phyloP scores from a whole-genome alignment of 1,140 invertebrate genomes.

The Drosophila equinoxialis region DNA sequence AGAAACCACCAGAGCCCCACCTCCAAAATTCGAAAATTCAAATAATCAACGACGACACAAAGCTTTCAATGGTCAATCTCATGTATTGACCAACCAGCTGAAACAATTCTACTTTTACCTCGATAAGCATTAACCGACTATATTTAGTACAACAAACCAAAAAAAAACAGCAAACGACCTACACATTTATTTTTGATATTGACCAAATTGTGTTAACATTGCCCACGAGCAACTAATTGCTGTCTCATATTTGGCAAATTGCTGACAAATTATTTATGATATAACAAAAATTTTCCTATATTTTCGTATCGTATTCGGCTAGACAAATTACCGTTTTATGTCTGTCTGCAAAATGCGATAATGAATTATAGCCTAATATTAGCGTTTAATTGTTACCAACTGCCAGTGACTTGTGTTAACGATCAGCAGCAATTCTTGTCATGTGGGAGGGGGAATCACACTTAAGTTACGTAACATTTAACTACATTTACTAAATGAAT shows the following conservation, averaged over 20 bases:
- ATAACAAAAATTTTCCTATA: slow-evolving; percentile 37
- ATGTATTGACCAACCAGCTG: background rate
- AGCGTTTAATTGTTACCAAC: slow-evolving; percentile 36
- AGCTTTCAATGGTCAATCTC: slow-evolving; percentile 61
- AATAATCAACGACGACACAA: slow-evolving; percentile 67
- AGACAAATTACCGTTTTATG: slow-evolving; percentile 53
- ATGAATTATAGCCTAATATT: slow-evolving; percentile 60
- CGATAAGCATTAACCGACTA: slow-evolving; percentile 57
- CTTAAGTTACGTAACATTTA: background rate
- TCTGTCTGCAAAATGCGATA: slow-evolving; percentile 48
- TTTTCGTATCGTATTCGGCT: slow-evolving; percentile 35
- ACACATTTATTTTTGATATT: slow-evolving; percentile 48
- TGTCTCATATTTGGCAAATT: slow-evolving; percentile 56
- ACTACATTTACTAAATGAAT: background rate
- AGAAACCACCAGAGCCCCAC: background rate
- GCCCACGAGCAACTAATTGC: slow-evolving; percentile 74
- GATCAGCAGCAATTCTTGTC: slow-evolving; percentile 18
- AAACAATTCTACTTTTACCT: slow-evolving; percentile 53
- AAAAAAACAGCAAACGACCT: slow-evolving; percentile 11
- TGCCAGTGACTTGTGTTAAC: slow-evolving; percentile 32
- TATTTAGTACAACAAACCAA: background rate
- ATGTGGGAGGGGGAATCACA: background rate
- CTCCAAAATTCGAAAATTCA: background rate
- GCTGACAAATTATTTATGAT: slow-evolving; percentile 79
- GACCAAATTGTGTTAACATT: slow-evolving; percentile 41